Conservation (phyloP, 2,888 invertebrate genomes). For the Acronicta alni region DNA sequence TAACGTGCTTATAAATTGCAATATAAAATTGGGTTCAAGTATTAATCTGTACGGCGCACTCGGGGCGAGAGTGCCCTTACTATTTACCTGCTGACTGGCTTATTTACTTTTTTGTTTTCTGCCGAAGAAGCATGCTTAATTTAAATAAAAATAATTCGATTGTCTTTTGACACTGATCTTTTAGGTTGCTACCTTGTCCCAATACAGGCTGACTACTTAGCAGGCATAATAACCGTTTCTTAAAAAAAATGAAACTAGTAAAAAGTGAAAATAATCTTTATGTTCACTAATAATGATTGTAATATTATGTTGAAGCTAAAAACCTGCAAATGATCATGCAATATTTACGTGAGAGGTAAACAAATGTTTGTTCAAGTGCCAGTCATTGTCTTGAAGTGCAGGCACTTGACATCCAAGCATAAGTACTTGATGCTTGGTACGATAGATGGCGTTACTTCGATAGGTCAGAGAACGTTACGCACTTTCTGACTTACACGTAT, state of each 20-base stretch:
- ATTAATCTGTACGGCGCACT: not conserved
- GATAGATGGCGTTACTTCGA: conserved; percentile 24
- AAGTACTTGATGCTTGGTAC: not conserved
- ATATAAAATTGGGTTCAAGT: not conserved
- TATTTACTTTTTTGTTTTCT: no score
- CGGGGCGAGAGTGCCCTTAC: no score
- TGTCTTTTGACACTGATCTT: no score
- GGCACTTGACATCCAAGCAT: conserved; percentile 13
- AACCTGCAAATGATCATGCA: conserved; percentile 11
- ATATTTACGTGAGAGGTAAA: conserved; percentile 13
- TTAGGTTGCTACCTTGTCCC: no score
- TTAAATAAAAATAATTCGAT: no score
- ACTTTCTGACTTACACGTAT: not conserved
- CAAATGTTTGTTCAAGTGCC: conserved; percentile 36
- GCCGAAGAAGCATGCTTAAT: no score
- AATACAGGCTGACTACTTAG: no score
- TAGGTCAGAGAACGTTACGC: not conserved
- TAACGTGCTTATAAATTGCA: not conserved
- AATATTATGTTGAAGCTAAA: no score
- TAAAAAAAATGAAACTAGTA: no score
- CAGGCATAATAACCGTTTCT: no score
- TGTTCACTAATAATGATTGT: not conserved
- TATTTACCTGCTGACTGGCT: no score
- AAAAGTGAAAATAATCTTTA: no score
- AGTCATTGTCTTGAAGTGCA: conserved; percentile 21